Percentiles rank a stretch among this genome's conserved stretches.
These are phyloP conservation scores for Montipora capricornis DNA, from an alignment of 64 coral and sea anemone species.

Conservation along the genomic window DNA sequence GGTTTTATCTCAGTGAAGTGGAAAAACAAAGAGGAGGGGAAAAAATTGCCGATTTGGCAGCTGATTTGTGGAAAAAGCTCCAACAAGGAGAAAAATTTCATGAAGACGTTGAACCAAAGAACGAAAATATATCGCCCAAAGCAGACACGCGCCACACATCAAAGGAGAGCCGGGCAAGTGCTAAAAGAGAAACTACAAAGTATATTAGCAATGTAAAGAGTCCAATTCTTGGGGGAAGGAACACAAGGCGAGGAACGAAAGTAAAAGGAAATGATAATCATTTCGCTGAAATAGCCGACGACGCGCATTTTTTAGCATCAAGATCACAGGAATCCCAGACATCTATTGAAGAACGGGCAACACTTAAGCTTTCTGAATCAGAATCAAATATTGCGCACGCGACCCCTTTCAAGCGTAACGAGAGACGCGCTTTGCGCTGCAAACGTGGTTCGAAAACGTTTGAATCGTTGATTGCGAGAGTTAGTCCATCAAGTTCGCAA, in stretches of 20 bases:
- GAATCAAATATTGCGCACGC: background rate
- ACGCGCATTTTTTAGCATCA: background rate
- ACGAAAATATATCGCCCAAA: background rate
- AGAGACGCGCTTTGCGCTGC: conserved; percentile 8
- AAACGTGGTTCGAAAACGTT: background rate
- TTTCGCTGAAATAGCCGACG: background rate
- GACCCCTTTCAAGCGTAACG: conserved; percentile 21
- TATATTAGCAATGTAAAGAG: background rate
- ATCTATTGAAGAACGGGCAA: background rate
- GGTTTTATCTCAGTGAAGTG: background rate
- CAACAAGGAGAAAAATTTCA: conserved; percentile 32
- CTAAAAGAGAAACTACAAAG: background rate
- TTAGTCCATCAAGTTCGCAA: background rate
- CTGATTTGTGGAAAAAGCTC: conserved; percentile 41
- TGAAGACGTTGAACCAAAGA: background rate
- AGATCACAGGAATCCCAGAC: background rate
- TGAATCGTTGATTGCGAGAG: background rate
- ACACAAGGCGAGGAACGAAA: background rate
- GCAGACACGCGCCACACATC: background rate
- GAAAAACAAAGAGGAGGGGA: conserved; percentile 11
- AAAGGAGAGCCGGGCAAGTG: background rate
- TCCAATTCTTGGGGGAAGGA: background rate
- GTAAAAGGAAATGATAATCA: background rate
- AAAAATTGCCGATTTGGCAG: conserved; percentile 17
- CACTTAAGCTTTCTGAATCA: background rate